Percentiles rank a stretch among this genome's conserved stretches.
phyloP scores from a whole-genome alignment of 2,797 vertebrate species.

The Parauchenoglanis punctatus region DNA sequence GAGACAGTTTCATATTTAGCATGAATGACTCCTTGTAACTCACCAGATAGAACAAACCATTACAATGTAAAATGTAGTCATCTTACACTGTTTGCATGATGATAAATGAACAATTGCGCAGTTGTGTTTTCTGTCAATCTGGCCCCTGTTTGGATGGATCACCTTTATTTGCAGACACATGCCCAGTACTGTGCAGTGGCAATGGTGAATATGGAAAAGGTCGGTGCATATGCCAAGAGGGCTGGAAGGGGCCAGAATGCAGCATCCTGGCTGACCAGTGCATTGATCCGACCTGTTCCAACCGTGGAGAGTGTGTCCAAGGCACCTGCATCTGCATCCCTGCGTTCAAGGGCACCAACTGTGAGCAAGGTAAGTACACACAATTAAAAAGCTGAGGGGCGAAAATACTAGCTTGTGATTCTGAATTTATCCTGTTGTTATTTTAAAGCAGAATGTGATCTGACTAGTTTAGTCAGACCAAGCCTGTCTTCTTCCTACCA shows the following conservation, averaged over 20 bases:
- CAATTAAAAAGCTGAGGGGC: background rate
- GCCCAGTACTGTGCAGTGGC: slow-evolving; percentile 83
- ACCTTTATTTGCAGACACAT: slow-evolving; percentile 75
- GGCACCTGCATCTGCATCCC: slow-evolving; percentile 83
- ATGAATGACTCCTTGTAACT: no score
- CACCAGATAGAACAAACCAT: background rate
- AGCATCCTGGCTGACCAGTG: slow-evolving; percentile 85
- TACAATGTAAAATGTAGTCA: background rate
- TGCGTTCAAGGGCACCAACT: slow-evolving; percentile 85
- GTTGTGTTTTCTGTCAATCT: background rate
- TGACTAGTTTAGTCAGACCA: background rate
- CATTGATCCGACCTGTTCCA: slow-evolving; percentile 84
- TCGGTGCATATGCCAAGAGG: slow-evolving; percentile 81
- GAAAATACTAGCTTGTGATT: background rate
- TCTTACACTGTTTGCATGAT: background rate
- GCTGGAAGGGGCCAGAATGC: slow-evolving; percentile 85
- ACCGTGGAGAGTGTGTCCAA: slow-evolving; percentile 83
- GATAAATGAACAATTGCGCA: background rate
- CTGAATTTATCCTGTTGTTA: background rate
- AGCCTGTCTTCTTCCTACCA: background rate
- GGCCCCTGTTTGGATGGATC: background rate
- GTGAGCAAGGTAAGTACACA: slow-evolving; percentile 79
- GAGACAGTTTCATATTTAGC: no score
- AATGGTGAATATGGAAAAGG: slow-evolving; percentile 87
- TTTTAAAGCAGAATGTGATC: background rate